phyloP scores from a whole-genome alignment of 2,113 vertebrate species.

The Isurus oxyrinchus region DNA sequence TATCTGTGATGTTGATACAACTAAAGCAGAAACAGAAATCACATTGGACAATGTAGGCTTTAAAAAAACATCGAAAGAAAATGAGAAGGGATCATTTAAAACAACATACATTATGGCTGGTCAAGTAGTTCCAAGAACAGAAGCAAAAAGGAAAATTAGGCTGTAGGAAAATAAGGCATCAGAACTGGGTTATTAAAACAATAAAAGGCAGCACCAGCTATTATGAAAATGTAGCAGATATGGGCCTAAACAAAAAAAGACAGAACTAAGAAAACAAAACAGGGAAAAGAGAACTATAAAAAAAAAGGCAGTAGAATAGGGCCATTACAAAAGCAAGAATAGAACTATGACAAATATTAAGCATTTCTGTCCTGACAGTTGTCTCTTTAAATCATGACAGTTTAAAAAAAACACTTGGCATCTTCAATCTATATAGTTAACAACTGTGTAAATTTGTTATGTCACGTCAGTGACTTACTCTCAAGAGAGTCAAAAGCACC shows the following conservation, averaged over 20 bases:
- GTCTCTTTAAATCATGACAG: not conserved
- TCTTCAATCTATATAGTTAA: not conserved
- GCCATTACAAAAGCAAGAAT: not conserved
- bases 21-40: not conserved
- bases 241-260: not conserved
- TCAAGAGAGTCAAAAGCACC: not conserved
- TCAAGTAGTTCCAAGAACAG: not conserved
- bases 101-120: not conserved
- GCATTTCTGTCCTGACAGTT: not conserved
- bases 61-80: not conserved
- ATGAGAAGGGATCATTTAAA: not conserved
- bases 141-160: not conserved
- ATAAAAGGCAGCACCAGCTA: not conserved
- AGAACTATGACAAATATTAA: not conserved
- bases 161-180: not conserved
- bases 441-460: not conserved
- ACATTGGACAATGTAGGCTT: not conserved
- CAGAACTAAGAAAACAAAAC: not conserved
- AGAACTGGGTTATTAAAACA: not conserved
- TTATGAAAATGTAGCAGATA: not conserved
- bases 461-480: not conserved
- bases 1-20: too few species aligned
- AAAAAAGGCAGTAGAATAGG: not conserved
- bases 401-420: not conserved
- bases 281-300: not conserved